phyloP scores from a whole-genome alignment of 2,888 invertebrate species.

The Halocaridina rubra region DNA sequence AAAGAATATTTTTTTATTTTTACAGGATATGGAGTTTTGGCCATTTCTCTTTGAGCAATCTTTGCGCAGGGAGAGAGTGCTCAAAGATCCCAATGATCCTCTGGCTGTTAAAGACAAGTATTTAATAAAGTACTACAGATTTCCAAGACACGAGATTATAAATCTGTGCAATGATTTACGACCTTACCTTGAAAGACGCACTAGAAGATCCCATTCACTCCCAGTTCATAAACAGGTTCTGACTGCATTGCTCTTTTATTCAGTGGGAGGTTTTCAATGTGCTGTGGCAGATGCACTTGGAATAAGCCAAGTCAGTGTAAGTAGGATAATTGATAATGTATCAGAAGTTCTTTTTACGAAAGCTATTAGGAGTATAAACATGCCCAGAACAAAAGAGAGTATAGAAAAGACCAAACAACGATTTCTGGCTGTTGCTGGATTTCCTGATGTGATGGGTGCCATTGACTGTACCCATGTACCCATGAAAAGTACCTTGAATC shows the following conservation, averaged over 20 bases:
- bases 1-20: too few relatives aligned
- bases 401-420: not conserved
- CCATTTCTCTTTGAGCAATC: not conserved
- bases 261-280: not conserved
- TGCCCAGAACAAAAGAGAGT: not conserved
- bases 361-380: not conserved
- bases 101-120: not conserved
- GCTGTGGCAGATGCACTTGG: not conserved
- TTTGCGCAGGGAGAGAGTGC: not conserved
- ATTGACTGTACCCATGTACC: conserved; percentile 65
- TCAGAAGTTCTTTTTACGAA: not conserved
- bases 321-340: not conserved
- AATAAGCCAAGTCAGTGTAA: not conserved
- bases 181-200: not conserved
- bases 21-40: not conserved
- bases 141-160: conserved; percentile 10
- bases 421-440: conserved; percentile 35
- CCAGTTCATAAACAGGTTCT: conserved; percentile 17
- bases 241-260: not conserved
- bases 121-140: not conserved
- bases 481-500: conserved; percentile 58
- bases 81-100: conserved; percentile 23
- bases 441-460: conserved; percentile 64
- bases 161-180: not conserved
- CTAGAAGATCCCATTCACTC: conserved; percentile 18